Evolutionary conservation across 2,888 invertebrate species (phyloP).

Genomic region (Cremastinae sp.): DNA sequence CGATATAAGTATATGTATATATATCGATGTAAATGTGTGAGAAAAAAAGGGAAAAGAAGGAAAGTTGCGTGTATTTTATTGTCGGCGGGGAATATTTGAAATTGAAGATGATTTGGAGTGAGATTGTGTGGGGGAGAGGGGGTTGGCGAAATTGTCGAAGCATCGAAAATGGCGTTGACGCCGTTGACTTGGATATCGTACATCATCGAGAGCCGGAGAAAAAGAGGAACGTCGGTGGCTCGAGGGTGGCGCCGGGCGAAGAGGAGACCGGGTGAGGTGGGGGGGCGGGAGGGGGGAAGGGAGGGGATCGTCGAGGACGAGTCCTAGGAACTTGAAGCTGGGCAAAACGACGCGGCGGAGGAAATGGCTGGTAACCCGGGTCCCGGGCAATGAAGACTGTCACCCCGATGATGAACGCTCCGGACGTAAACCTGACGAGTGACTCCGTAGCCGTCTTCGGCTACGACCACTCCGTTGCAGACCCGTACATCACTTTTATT

Average conservation of each 20-base stretch:
- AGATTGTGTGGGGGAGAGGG: slow-evolving; percentile 67
- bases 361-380: slow-evolving; percentile 70
- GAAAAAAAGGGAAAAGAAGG: too few relatives aligned
- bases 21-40: too few relatives aligned
- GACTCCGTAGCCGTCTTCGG: slow-evolving; percentile 72
- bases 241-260: slow-evolving; percentile 41
- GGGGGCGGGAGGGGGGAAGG: slow-evolving; percentile 63
- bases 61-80: too few relatives aligned
- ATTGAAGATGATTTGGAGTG: too few relatives aligned
- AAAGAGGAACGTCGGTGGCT: slow-evolving; percentile 49
- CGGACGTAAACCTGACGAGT: slow-evolving; percentile 77
- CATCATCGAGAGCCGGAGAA: slow-evolving; percentile 67
- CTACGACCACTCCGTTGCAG: slow-evolving; percentile 69
- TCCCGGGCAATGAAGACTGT: slow-evolving; percentile 75
- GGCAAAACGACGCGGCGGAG: slow-evolving; percentile 61
- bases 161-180: slow-evolving; percentile 72
- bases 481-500: slow-evolving; percentile 76
- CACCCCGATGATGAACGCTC: slow-evolving; percentile 75
- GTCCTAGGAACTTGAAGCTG: slow-evolving; percentile 55
- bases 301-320: slow-evolving; percentile 65
- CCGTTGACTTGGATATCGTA: slow-evolving; percentile 71
- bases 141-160: slow-evolving; percentile 68
- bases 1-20: too few relatives aligned
- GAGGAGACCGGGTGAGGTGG: slow-evolving; percentile 45
- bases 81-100: too few relatives aligned